Base-by-base conservation (phyloP, 2,113 vertebrate species). In the Egretta garzetta region DNA sequence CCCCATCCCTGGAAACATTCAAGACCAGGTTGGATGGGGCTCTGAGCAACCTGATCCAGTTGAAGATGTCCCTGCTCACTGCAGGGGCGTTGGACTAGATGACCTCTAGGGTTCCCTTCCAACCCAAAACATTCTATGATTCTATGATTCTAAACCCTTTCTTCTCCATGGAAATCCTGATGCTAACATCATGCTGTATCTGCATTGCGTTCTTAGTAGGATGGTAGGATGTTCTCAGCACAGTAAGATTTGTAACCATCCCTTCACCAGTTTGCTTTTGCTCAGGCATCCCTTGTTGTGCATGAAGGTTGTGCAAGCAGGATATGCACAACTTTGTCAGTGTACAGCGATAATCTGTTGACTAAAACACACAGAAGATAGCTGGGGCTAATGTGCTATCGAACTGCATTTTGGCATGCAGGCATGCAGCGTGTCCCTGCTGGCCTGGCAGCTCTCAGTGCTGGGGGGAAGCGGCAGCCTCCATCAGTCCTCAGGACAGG, bases 401-500 rank as follows among this genome's bases (percentile, higher is more conserved):
- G 32, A 49, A n/a, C 23, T 45, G 35, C 24, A 3, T 75, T 63
- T 68, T 58, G 49, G 14, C 23, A 26, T 17, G 43, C 35, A 52
- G 62, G 10, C 8, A 0, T 4, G 12, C 1, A 2, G 52, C 4
- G 2, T 30, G 47, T 50, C 30, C 32, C 39, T 74, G 27, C 67
- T 62, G 35, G 53, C 20, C 35, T 56, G 68, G 49, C 55, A 74
- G 55, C 32, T 32, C 47, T 37, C 39, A 9, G 60, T n/a, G 62
- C 28, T 0, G 5, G 30, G 16, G 27, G 41, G 27, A 62, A 22
- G 23, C 1, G 2, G 13, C 27, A 80, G 28, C 55, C 35, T 63
- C 32, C 20, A 23, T 8, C 0, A 0, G 8, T 27, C 55, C 49
- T 70, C 2, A 3, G 37, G 75, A 70, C 5, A 70, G 55, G 12